These are phyloP conservation scores for Megaleporinus macrocephalus DNA, from an alignment of 2,113 vertebrate species.

Conservation along the genomic window DNA sequence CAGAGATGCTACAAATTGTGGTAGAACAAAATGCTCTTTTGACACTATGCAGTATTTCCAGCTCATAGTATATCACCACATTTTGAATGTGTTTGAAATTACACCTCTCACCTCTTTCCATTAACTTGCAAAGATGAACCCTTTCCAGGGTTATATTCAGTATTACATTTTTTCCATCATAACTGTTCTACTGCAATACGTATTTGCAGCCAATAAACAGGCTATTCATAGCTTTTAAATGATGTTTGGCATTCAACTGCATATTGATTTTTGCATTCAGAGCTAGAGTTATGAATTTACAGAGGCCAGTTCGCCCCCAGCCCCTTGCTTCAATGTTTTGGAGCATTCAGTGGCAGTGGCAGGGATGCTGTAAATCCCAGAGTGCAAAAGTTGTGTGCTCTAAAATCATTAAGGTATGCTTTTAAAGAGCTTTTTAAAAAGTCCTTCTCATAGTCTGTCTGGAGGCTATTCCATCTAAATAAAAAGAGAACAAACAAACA, in stretches of 20 bases:
- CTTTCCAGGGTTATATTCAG: not conserved
- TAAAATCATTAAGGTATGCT: constrained; percentile 20
- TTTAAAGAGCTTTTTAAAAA: constrained; percentile 20
- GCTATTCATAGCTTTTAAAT: constrained; percentile 40
- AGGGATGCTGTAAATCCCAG: not conserved
- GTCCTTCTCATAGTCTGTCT: not conserved
- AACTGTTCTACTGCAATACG: not conserved
- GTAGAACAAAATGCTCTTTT: not conserved
- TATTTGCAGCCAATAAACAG: constrained; percentile 34
- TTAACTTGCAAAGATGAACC: not conserved
- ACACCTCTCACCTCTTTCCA: not conserved
- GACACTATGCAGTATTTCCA: not conserved
- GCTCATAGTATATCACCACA: not conserved
- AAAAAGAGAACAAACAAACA: constrained; percentile 26
- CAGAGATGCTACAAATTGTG: not conserved
- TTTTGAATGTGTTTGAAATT: not conserved
- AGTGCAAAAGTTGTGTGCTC: not conserved
- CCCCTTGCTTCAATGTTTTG: constrained; percentile 8
- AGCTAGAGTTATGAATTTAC: constrained; percentile 29
- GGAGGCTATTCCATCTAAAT: constrained; percentile 21
- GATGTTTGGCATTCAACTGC: constrained; percentile 35
- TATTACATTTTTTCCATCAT: not conserved
- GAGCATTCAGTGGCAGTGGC: constrained; percentile 1
- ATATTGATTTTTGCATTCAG: constrained; percentile 43
- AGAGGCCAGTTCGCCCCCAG: constrained; percentile 8